Evolutionary conservation across 2,888 invertebrate species (phyloP).

Genomic region (Cerceris rybyensis): DNA sequence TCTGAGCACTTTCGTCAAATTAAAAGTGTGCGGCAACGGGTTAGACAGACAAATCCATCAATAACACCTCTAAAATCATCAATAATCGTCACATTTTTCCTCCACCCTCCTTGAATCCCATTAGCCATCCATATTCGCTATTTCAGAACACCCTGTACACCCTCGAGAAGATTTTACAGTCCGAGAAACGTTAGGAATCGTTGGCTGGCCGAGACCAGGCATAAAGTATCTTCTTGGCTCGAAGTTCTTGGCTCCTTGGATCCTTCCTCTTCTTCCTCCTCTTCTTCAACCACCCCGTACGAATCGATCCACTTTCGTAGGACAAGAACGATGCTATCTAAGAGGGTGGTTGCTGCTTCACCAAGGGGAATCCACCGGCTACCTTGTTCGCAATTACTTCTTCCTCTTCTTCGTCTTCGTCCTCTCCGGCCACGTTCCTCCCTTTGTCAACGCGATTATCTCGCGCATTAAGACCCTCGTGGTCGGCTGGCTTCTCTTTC

Average conservation of each 20-base stretch:
- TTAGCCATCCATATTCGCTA: too few relatives aligned
- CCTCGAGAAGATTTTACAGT: slow-evolving; percentile 8
- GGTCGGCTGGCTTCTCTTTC: neutral
- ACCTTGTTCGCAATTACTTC: slow-evolving; percentile 32
- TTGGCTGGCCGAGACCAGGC: slow-evolving; percentile 20
- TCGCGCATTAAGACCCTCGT: slow-evolving; percentile 29
- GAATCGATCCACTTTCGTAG: slow-evolving; percentile 23
- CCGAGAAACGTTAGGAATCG: slow-evolving; percentile 7
- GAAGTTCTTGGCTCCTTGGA: slow-evolving; percentile 24
- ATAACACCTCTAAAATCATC: too few relatives aligned
- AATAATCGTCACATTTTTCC: too few relatives aligned
- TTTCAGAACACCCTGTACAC: neutral
- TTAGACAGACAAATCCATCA: too few relatives aligned
- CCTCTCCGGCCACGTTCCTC: slow-evolving; percentile 5
- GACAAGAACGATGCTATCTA: slow-evolving; percentile 23
- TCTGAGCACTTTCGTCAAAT: too few relatives aligned
- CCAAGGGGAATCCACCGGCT: neutral
- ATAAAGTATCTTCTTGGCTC: slow-evolving; percentile 30
- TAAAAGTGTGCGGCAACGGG: too few relatives aligned
- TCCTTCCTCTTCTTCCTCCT: slow-evolving; percentile 19
- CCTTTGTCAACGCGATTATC: slow-evolving; percentile 56
- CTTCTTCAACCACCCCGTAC: slow-evolving; percentile 13
- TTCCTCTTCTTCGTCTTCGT: slow-evolving; percentile 21
- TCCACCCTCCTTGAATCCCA: too few relatives aligned
- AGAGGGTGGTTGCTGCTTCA: neutral